Conservation (phyloP, 1,140 invertebrate species). For the Teleopsis dalmanni region DNA sequence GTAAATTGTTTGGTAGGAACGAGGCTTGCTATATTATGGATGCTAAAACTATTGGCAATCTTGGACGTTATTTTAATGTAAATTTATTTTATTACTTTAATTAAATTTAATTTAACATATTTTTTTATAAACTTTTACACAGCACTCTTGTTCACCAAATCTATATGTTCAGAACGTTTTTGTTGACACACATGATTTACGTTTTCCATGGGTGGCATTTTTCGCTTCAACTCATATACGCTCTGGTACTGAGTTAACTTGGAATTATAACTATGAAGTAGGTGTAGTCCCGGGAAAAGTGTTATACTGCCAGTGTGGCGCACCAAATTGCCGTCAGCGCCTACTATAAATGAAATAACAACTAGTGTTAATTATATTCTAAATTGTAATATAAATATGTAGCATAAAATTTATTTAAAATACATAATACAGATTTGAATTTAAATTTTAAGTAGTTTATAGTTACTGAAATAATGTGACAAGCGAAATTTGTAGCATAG, state of each 20-base stretch:
- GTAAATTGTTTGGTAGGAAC: conserved; percentile 71
- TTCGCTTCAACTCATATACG: conserved; percentile 80
- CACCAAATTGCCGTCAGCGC: conserved; percentile 76
- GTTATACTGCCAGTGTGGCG: conserved; percentile 84
- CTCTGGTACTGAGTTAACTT: conserved; percentile 91
- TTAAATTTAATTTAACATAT: neutral
- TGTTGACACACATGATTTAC: conserved; percentile 92
- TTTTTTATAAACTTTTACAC: conserved; percentile 29
- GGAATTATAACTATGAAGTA: conserved; percentile 97
- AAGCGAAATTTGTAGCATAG: too few relatives aligned
- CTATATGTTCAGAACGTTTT: conserved; percentile 98
- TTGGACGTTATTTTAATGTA: conserved; percentile 92
- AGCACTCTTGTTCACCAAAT: conserved; percentile 94
- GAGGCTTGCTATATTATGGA: conserved; percentile 91
- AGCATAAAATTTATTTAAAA: too few relatives aligned
- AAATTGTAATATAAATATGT: neutral
- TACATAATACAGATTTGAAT: too few relatives aligned
- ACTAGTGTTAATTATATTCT: neutral
- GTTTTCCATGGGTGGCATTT: conserved; percentile 96
- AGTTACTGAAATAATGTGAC: too few relatives aligned
- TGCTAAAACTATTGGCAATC: conserved; percentile 90
- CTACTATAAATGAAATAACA: conserved; percentile 66
- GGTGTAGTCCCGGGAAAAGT: conserved; percentile 87
- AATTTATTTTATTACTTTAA: conserved; percentile 42
- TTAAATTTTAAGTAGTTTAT: too few relatives aligned